phyloP scores from a whole-genome alignment of 2,888 invertebrate genomes.

The Sthenelais limicola region DNA sequence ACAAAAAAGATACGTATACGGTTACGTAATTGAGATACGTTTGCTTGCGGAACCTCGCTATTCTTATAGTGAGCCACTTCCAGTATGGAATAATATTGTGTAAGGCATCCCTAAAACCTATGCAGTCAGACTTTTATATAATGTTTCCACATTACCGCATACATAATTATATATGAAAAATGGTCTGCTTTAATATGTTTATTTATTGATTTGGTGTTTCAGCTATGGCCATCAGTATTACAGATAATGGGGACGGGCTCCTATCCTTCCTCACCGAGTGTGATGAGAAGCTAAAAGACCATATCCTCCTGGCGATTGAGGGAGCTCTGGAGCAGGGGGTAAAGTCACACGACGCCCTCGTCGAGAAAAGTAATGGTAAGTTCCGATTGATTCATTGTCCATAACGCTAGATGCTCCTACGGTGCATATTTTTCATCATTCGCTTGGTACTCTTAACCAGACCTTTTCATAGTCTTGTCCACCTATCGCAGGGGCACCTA shows the following conservation, averaged over 20 bases:
- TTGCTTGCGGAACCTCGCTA: no score
- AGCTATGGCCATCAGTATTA: conserved; percentile 34
- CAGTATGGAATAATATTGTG: no score
- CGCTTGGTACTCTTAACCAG: no score
- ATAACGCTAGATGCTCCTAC: no score
- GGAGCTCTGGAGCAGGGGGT: background rate
- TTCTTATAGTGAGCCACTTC: no score
- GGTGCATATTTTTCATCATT: no score
- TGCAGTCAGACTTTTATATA: background rate
- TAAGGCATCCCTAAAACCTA: background rate
- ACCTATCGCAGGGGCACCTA: no score
- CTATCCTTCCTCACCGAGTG: conserved; percentile 21
- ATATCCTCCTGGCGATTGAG: conserved; percentile 1
- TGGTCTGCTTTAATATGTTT: background rate
- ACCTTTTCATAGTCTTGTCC: no score
- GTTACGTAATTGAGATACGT: no score
- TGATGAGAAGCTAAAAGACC: conserved; percentile 9
- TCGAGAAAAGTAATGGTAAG: conserved; percentile 26
- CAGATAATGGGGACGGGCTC: conserved; percentile 17
- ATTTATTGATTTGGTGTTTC: background rate
- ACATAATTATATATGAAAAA: background rate
- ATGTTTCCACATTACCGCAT: background rate
- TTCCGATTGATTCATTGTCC: no score
- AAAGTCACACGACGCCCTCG: background rate
- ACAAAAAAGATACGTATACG: no score